Conservation (phyloP, 2,797 vertebrate genomes). For the Menidia menidia region DNA sequence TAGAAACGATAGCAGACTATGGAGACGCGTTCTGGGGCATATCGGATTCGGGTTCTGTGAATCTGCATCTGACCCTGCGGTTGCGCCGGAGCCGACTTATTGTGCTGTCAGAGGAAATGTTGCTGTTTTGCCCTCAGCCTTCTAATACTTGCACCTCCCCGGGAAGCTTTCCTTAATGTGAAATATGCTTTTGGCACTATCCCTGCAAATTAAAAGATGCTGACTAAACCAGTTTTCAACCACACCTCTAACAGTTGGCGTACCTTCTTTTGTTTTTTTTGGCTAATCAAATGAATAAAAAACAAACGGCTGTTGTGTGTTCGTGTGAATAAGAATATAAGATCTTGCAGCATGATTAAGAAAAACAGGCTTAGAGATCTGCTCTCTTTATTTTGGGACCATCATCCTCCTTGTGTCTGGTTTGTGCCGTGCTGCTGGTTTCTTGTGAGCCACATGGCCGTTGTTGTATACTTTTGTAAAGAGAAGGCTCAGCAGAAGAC, state of each 20-base stretch:
- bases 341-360: too few relatives aligned
- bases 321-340: neutral
- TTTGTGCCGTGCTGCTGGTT: too few relatives aligned
- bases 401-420: too few relatives aligned
- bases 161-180: constrained; percentile 2
- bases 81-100: constrained; percentile 5
- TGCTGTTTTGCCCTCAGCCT: constrained; percentile 1
- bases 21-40: neutral
- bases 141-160: neutral
- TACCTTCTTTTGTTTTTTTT: too few relatives aligned
- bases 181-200: constrained; percentile 16
- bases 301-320: too few relatives aligned
- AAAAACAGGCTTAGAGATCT: neutral
- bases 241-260: neutral
- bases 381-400: constrained; percentile 2
- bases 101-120: constrained; percentile 23
- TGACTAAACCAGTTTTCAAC: neutral
- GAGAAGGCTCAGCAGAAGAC: too few relatives aligned
- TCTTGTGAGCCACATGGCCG: too few relatives aligned
- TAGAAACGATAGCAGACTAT: neutral
- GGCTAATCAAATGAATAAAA: neutral
- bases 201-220: constrained; percentile 3
- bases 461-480: too few relatives aligned
- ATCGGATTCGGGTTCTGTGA: neutral
- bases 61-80: constrained; percentile 19